Conservation (phyloP, 2,888 invertebrate species). For the Piscicola geometra region DNA sequence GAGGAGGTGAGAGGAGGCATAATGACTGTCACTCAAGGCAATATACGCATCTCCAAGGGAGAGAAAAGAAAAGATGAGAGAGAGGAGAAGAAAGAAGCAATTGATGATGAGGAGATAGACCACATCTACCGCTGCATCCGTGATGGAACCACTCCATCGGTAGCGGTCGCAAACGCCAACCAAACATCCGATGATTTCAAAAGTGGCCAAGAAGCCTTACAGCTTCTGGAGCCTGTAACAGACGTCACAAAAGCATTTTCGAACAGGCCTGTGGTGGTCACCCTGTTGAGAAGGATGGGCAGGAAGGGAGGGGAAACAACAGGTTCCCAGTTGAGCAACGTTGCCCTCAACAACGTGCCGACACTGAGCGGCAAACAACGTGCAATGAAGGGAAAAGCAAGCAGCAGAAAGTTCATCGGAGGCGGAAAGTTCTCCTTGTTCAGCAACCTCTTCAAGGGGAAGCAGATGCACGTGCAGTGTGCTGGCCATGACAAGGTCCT, state of each 20-base stretch:
- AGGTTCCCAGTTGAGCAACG: not conserved
- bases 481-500: not conserved
- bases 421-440: not conserved
- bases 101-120: conserved; percentile 85
- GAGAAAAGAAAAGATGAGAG: not conserved
- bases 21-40: not conserved
- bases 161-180: not conserved
- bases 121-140: conserved; percentile 92
- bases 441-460: not conserved
- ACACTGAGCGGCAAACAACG: not conserved
- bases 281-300: not conserved
- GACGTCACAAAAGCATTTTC: not conserved
- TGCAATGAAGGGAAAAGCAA: no score
- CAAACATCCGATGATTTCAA: not conserved
- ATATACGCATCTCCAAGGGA: not conserved
- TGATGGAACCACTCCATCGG: conserved; percentile 62
- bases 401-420: not conserved
- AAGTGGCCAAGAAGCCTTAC: not conserved
- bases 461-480: not conserved
- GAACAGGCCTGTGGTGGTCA: no score
- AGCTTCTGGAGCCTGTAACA: no score
- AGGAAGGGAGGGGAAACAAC: not conserved
- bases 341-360: not conserved
- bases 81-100: conserved; percentile 60
- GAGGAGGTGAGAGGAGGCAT: not conserved